Conservation (phyloP, 2,888 invertebrate species). For the Deilephila elpenor region DNA sequence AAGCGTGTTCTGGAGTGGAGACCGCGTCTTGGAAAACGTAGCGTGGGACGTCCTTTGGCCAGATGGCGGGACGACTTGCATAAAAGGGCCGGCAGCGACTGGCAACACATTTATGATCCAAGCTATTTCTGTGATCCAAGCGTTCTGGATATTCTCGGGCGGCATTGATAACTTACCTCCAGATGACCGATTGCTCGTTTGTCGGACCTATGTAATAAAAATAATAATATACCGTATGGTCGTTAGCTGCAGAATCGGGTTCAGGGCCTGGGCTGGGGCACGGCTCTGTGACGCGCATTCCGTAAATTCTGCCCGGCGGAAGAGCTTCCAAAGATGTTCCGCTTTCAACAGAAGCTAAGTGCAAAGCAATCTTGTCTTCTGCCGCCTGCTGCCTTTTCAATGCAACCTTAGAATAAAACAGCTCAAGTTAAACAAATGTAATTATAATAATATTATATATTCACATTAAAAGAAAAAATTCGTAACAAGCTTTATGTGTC, state of each 20-base stretch:
- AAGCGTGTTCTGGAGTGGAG: too few relatives aligned
- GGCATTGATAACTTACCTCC: too few relatives aligned
- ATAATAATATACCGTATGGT: conserved; percentile 61
- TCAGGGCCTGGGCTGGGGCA: conserved; percentile 82
- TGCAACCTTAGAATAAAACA: conserved; percentile 88
- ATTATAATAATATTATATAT: not conserved
- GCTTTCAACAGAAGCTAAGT: conserved; percentile 90
- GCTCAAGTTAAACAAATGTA: not conserved
- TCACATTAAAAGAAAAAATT: not conserved
- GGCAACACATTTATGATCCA: too few relatives aligned
- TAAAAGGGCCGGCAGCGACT: too few relatives aligned
- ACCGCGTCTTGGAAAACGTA: too few relatives aligned
- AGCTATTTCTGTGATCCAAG: too few relatives aligned
- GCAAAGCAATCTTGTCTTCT: conserved; percentile 97
- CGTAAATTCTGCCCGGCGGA: conserved; percentile 96
- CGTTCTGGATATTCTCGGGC: too few relatives aligned
- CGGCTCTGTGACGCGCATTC: conserved; percentile 93
- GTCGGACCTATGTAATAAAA: not conserved
- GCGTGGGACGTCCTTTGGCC: too few relatives aligned
- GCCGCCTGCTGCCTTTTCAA: conserved; percentile 98
- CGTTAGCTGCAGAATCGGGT: conserved; percentile 74
- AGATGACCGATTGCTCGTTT: not conserved
- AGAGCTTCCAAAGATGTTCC: conserved; percentile 86
- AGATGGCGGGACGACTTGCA: too few relatives aligned
- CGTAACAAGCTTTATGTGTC: not conserved